phyloP scores from a whole-genome alignment of 2,888 invertebrate genomes.

The Desoria tigrina region DNA sequence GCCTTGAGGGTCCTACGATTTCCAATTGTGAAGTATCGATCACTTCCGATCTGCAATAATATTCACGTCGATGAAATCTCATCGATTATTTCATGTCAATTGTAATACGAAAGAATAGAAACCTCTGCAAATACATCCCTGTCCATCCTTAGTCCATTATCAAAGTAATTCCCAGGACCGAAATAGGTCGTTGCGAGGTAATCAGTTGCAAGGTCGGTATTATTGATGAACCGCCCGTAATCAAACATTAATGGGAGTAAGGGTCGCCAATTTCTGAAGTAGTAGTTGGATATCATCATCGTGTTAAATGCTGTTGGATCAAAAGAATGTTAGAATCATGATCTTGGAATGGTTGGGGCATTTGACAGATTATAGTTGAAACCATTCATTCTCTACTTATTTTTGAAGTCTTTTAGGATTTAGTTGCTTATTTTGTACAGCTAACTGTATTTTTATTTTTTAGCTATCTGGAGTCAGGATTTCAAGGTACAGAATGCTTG shows the following conservation, averaged over 20 bases:
- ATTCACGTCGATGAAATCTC: too few species aligned
- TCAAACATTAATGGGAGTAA: background rate
- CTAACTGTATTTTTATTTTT: too few species aligned
- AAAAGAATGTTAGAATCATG: too few species aligned
- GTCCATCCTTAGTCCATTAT: background rate
- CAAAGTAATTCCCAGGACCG: background rate
- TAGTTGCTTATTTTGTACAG: too few species aligned
- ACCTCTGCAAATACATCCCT: background rate
- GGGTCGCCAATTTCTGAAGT: background rate
- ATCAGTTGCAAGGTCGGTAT: background rate
- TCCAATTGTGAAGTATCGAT: slow-evolving; percentile 34
- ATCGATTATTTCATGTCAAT: too few species aligned
- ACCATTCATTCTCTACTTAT: too few species aligned
- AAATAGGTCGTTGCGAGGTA: background rate
- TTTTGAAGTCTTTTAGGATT: too few species aligned
- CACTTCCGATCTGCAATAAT: slow-evolving; percentile 21
- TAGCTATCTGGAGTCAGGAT: too few species aligned
- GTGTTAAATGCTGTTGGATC: background rate
- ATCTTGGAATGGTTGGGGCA: too few species aligned
- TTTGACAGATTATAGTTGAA: too few species aligned
- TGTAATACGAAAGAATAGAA: background rate
- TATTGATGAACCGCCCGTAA: background rate
- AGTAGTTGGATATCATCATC: background rate
- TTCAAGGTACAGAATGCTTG: too few species aligned
- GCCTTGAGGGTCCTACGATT: slow-evolving; percentile 27